Conservation (phyloP, 2,888 invertebrate species). For the Diarsia rubi region DNA sequence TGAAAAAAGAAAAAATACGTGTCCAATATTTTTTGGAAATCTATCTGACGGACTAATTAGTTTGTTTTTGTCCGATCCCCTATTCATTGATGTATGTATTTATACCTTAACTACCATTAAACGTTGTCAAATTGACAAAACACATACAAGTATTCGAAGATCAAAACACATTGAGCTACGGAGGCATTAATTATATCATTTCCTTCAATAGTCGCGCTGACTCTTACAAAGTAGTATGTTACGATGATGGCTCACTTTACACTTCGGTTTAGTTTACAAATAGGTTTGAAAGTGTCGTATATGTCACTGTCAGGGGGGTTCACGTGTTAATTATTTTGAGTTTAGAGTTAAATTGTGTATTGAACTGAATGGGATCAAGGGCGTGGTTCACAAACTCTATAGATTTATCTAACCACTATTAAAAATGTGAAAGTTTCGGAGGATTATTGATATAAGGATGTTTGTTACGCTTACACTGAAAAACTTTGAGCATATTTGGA, state of each 20-base stretch:
- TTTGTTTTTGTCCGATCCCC: no score
- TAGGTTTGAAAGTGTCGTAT: slow-evolving; percentile 38
- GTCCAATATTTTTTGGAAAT: no score
- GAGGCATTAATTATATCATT: slow-evolving; percentile 47
- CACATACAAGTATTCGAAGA: not conserved
- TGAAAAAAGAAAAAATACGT: no score
- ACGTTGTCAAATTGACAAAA: not conserved
- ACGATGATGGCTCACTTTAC: slow-evolving; percentile 36
- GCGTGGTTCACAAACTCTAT: not conserved
- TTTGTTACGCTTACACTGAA: no score
- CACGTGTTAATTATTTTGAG: not conserved
- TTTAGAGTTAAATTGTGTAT: not conserved
- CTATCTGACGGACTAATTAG: no score
- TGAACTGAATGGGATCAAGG: not conserved
- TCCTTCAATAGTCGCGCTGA: slow-evolving; percentile 30
- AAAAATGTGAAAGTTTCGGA: no score
- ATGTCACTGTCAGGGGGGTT: slow-evolving; percentile 37
- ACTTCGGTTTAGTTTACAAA: slow-evolving; percentile 43
- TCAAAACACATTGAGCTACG: slow-evolving; percentile 23
- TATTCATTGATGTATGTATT: no score
- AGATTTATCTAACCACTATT: not conserved
- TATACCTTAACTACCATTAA: no score
- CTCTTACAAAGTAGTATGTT: slow-evolving; percentile 51
- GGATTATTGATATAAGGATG: no score
- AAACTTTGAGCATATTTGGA: no score